Evolutionary conservation across 2,797 vertebrate genomes (phyloP).

Genomic region (Chrysolophus pictus): DNA sequence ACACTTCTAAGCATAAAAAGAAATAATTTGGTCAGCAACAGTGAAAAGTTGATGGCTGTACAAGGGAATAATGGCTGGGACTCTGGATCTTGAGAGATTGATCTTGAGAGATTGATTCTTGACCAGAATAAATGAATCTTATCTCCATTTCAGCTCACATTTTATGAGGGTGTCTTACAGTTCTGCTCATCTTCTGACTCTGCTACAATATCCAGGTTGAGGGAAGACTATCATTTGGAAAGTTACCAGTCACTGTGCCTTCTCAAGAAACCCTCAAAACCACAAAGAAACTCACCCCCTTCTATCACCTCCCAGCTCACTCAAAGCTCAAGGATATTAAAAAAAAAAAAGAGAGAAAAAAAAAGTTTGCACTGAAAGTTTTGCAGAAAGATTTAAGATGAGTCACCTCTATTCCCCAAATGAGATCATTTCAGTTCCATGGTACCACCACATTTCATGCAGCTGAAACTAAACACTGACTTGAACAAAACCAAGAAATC

Average conservation of each 20-base stretch:
- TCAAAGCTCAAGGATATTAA: not conserved
- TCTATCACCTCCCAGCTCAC: not conserved
- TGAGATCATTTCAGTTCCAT: not conserved
- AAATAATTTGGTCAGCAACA: not conserved
- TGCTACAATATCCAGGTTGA: not conserved
- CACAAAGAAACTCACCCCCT: not conserved
- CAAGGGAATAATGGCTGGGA: fast-evolving
- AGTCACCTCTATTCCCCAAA: not conserved
- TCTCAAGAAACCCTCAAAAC: not conserved
- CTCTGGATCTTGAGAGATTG: not conserved
- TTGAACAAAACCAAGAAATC: not conserved
- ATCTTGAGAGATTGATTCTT: not conserved
- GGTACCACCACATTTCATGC: not conserved
- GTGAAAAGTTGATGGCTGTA: not conserved
- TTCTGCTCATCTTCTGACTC: not conserved
- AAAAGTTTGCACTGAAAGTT: not conserved
- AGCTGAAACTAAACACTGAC: not conserved
- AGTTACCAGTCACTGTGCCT: not conserved
- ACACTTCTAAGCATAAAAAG: not conserved
- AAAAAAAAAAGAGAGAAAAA: not conserved
- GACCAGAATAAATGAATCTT: not conserved
- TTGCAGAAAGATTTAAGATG: not conserved
- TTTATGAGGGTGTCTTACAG: not conserved
- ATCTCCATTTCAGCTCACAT: not conserved
- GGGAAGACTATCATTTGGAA: not conserved